Evolutionary conservation across 2,797 vertebrate species (phyloP).

Genomic region (Arrhamphus sclerolepis): DNA sequence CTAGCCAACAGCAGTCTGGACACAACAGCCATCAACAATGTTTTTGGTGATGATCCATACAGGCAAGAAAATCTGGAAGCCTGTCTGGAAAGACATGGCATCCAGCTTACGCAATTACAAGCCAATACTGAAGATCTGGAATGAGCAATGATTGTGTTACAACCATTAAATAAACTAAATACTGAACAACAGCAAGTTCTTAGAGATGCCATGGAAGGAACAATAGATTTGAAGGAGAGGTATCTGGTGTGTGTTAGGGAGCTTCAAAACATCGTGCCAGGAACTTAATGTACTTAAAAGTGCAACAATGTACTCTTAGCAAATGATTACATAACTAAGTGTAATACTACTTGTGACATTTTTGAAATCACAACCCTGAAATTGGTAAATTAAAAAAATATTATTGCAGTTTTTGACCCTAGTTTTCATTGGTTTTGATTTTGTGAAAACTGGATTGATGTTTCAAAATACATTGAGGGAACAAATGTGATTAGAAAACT

Average conservation of each 20-base stretch:
- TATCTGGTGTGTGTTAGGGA: slow-evolving; percentile 2
- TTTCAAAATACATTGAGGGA: too few species aligned
- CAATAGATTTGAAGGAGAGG: not conserved
- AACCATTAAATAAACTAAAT: not conserved
- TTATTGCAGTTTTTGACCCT: too few species aligned
- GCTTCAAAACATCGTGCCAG: not conserved
- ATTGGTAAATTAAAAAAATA: too few species aligned
- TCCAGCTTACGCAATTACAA: slow-evolving; percentile 1
- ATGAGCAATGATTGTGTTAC: not conserved
- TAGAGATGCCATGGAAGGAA: not conserved
- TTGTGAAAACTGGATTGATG: too few species aligned
- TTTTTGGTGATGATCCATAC: slow-evolving; percentile 5
- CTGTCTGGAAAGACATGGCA: slow-evolving; percentile 3
- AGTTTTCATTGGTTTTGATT: too few species aligned
- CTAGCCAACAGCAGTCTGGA: slow-evolving; percentile 6
- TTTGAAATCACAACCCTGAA: too few species aligned
- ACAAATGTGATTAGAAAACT: too few species aligned
- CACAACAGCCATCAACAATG: not conserved
- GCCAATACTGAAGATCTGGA: slow-evolving; percentile 2
- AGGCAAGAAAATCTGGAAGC: slow-evolving; percentile 1
- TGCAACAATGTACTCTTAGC: too few species aligned
- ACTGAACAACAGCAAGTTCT: not conserved
- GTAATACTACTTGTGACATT: not conserved
- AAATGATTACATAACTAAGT: not conserved
- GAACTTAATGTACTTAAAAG: not conserved